Conservation (phyloP, 2,888 invertebrate species). For the Chalcosyrphus nemorum region DNA sequence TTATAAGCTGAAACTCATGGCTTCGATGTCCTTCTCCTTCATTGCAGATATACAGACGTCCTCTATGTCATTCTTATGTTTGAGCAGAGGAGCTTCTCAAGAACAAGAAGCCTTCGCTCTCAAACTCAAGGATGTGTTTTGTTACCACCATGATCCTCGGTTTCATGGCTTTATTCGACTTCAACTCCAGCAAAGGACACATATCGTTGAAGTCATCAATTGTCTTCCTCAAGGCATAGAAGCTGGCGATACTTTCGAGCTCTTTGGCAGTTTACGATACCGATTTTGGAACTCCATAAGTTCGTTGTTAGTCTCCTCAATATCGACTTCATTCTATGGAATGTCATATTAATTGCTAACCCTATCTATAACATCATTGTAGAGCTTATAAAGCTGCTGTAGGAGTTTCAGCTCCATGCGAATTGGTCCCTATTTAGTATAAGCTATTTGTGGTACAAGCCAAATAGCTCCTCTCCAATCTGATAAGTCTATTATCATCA, state of each 20-base stretch:
- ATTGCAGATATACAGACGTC: constrained; percentile 99
- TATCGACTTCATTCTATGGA: constrained; percentile 97
- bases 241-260: constrained; percentile 97
- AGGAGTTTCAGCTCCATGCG: constrained; percentile 96
- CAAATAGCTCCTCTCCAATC: constrained; percentile 97
- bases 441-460: constrained; percentile 95
- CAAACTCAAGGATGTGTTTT: constrained; percentile 93
- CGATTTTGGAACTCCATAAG: constrained; percentile 98
- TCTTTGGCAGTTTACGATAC: constrained; percentile 96
- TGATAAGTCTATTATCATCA: constrained; percentile 95
- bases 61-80: constrained; percentile 98
- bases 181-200: constrained; percentile 96
- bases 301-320: constrained; percentile 98
- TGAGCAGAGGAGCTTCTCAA: constrained; percentile 95
- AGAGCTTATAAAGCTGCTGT: constrained; percentile 96
- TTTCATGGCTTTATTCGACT: constrained; percentile 99
- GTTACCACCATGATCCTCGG: constrained; percentile 96
- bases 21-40: constrained; percentile 99
- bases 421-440: constrained; percentile 95
- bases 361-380: constrained; percentile 97
- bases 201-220: constrained; percentile 99
- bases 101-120: constrained; percentile 97
- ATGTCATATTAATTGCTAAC: constrained; percentile 99
- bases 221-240: constrained; percentile 96
- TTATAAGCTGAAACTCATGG: constrained; percentile 96